Evolutionary conservation across 2,888 invertebrate species (phyloP).

Genomic region (Embidobia sp.): DNA sequence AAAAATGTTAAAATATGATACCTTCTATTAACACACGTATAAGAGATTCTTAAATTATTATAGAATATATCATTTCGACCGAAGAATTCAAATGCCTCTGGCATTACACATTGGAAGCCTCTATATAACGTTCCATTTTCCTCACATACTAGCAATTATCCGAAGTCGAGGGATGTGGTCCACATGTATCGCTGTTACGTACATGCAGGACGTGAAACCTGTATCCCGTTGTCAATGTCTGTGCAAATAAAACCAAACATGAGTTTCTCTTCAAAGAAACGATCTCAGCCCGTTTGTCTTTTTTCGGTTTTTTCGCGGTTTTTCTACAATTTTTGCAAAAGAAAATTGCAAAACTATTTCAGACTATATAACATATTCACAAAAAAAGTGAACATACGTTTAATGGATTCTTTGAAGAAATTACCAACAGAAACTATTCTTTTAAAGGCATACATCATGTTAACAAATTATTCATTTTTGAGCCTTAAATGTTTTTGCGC

Average conservation of each 20-base stretch:
- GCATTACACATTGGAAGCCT: constrained; percentile 17
- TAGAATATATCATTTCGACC: constrained; percentile 22
- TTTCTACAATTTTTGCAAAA: constrained; percentile 13
- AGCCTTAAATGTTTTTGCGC: no score
- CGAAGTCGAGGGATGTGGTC: constrained; percentile 50
- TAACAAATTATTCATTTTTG: no score
- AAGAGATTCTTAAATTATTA: constrained; percentile 4
- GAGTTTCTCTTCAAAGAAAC: constrained; percentile 37
- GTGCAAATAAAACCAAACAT: constrained; percentile 29
- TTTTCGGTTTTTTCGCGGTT: constrained; percentile 15
- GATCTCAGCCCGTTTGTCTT: constrained; percentile 31
- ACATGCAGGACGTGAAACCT: constrained; percentile 71
- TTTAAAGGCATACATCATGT: no score
- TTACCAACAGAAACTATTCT: no score
- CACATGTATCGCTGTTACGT: constrained; percentile 66
- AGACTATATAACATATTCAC: constrained; percentile 1
- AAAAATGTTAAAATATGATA: constrained; percentile 8
- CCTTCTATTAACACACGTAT: constrained; percentile 4
- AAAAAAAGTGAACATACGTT: neutral
- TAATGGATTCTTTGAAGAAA: no score
- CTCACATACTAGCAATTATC: constrained; percentile 58
- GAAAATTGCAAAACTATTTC: constrained; percentile 14
- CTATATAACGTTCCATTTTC: constrained; percentile 56
- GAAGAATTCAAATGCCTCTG: constrained; percentile 21
- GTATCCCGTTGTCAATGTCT: constrained; percentile 46